phyloP scores from a whole-genome alignment of 2,888 invertebrate genomes.

The Eupithecia centaureata region DNA sequence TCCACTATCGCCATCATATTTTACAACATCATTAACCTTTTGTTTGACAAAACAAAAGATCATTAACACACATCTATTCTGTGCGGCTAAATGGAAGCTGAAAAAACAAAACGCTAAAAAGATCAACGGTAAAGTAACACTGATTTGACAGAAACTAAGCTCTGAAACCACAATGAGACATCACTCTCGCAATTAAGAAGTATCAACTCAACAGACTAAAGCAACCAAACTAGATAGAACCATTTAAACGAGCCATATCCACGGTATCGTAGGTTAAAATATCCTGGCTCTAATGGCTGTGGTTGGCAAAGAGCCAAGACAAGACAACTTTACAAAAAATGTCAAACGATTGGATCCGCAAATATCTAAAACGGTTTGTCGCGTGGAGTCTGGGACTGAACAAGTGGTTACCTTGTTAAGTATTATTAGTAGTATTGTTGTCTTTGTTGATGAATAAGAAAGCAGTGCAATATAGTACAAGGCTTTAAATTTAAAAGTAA shows the following conservation, averaged over 20 bases:
- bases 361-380: constrained; percentile 38
- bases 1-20: constrained; percentile 8
- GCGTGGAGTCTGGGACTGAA: constrained; percentile 21
- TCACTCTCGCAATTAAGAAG: constrained; percentile 31
- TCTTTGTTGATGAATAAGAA: not conserved
- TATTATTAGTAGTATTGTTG: not conserved
- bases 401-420: constrained; percentile 10
- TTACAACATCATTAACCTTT: constrained; percentile 26
- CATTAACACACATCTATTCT: constrained; percentile 27
- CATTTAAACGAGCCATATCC: not conserved
- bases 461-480: not conserved
- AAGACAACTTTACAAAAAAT: constrained; percentile 39
- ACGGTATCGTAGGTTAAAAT: constrained; percentile 26
- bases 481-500: too few species aligned
- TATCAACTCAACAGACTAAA: constrained; percentile 25
- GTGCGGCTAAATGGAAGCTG: constrained; percentile 26
- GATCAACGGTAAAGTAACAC: constrained; percentile 22
- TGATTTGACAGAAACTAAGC: constrained; percentile 35
- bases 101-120: constrained; percentile 18
- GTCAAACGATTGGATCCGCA: constrained; percentile 42
- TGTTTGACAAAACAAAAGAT: constrained; percentile 27
- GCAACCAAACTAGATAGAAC: constrained; percentile 16
- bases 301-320: constrained; percentile 26
- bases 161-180: constrained; percentile 27
- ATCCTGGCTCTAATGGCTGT: constrained; percentile 13